These are phyloP conservation scores for Onychomys torridus DNA, from an alignment of 2,797 vertebrate genomes.

Conservation along the genomic window DNA sequence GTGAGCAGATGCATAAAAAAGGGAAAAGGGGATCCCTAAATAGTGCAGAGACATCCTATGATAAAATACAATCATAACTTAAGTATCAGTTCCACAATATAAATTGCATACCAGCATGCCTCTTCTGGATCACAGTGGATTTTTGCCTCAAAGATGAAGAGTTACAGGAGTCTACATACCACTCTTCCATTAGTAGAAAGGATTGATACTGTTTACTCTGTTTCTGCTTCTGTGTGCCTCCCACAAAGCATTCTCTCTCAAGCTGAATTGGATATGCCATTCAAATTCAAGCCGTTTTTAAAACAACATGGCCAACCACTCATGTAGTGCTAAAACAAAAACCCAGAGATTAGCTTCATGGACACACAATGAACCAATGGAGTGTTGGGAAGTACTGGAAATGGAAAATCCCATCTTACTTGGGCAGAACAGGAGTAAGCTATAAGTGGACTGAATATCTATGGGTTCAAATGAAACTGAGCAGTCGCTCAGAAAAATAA, in stretches of 20 bases:
- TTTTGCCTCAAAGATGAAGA: background rate
- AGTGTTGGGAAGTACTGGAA: background rate
- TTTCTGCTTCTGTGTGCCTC: background rate
- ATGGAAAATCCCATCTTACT: background rate
- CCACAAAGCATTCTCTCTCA: background rate
- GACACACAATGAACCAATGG: background rate
- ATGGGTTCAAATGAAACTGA: background rate
- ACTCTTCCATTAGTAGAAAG: background rate
- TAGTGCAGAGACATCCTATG: background rate
- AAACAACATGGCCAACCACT: slow-evolving; percentile 2
- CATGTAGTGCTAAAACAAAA: background rate
- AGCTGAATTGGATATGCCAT: background rate
- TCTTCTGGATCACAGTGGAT: background rate
- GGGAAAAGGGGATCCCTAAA: background rate
- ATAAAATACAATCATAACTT: background rate
- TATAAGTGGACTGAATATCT: background rate
- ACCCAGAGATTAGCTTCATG: background rate
- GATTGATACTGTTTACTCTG: background rate
- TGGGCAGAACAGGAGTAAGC: background rate
- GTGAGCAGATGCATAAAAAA: background rate
- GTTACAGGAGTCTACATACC: background rate
- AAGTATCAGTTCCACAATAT: background rate
- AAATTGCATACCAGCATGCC: background rate
- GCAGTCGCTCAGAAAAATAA: background rate
- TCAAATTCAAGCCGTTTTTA: background rate